These are phyloP conservation scores for Callyntrura guangdongensis DNA, from an alignment of 2,888 invertebrate genomes.

Conservation along the genomic window DNA sequence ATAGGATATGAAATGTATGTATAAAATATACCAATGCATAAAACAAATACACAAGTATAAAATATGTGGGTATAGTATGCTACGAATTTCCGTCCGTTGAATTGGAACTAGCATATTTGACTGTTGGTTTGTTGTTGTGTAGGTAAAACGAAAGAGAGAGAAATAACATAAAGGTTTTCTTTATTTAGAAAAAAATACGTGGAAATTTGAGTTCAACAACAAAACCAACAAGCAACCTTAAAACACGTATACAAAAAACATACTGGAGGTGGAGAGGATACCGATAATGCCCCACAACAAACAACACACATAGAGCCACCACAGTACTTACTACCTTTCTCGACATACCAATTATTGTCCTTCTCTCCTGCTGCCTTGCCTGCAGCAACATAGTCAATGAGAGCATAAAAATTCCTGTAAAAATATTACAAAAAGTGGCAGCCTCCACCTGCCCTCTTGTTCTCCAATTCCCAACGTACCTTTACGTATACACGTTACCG, in stretches of 20 bases:
- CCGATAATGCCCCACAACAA: conserved; percentile 2
- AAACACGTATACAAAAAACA: neutral
- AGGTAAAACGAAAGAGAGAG: too few species aligned
- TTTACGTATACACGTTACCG: neutral
- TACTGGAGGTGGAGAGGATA: neutral
- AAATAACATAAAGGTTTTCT: too few species aligned
- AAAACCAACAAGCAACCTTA: neutral
- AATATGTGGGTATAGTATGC: neutral
- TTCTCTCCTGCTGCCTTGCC: conserved; percentile 13
- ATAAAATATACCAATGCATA: too few species aligned
- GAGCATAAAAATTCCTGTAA: neutral
- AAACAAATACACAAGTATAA: neutral
- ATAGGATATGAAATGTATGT: too few species aligned
- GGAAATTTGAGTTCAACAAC: neutral
- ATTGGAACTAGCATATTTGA: neutral
- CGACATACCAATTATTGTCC: conserved; percentile 32
- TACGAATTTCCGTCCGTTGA: neutral
- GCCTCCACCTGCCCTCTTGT: neutral
- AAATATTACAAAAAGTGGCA: neutral
- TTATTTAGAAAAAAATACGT: neutral
- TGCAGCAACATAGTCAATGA: neutral
- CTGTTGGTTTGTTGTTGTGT: neutral
- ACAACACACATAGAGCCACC: neutral
- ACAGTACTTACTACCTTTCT: neutral
- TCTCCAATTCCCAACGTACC: conserved; percentile 36